phyloP scores from a whole-genome alignment of 2,888 invertebrate species.

The Leptopilina myrica region DNA sequence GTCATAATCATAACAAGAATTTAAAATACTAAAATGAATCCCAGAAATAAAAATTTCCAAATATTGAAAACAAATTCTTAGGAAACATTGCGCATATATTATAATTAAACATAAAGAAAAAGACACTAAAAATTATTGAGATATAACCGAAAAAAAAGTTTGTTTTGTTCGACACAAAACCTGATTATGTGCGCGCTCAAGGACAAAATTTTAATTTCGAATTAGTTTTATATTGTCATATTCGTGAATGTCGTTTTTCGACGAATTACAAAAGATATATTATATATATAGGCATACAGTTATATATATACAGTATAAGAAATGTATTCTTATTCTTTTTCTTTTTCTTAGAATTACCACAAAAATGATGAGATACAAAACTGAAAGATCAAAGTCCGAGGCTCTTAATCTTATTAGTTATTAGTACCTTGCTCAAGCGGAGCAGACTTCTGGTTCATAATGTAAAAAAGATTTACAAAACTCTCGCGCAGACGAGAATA shows the following conservation, averaged over 20 bases:
- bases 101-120: too few relatives aligned
- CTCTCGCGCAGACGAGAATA: constrained; percentile 66
- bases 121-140: too few relatives aligned
- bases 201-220: neutral
- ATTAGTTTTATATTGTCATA: constrained; percentile 6
- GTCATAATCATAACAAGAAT: too few relatives aligned
- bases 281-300: neutral
- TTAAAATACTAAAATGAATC: too few relatives aligned
- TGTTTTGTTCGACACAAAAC: neutral
- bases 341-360: constrained; percentile 20
- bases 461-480: constrained; percentile 66
- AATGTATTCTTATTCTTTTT: constrained; percentile 5
- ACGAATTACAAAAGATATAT: neutral
- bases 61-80: too few relatives aligned
- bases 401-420: constrained; percentile 55
- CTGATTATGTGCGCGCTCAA: neutral
- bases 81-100: too few relatives aligned
- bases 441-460: constrained; percentile 48
- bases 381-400: constrained; percentile 48
- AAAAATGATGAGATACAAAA: constrained; percentile 16
- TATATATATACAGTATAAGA: neutral
- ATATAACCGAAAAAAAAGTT: neutral
- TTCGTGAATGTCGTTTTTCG: neutral
- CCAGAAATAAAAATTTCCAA: too few relatives aligned
- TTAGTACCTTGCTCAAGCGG: constrained; percentile 53